Evolutionary conservation across 1,140 invertebrate genomes (phyloP), one percentile per base, ranked within the genome.

Genomic region (Aphaenogaster ashmeadi): DNA sequence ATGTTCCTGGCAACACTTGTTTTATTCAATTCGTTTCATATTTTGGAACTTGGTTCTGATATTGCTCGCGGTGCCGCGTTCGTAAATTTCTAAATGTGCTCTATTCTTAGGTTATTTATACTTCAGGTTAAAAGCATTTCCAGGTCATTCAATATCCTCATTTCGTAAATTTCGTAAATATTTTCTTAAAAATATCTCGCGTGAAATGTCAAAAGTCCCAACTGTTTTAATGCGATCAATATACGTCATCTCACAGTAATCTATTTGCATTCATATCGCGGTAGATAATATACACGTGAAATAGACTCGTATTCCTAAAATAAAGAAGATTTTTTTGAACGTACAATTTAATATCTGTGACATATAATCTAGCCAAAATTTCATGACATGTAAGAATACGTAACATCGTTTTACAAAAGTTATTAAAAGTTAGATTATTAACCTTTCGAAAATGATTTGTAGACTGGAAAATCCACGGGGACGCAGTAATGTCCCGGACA

Each of bases 21-120:
- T 90, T 84, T 74, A 86, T 90, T 67, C 60, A 54, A 36, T 74
- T 86, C 21, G 27, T 60, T 71, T 77, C 50, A 54, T 87, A 87
- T 79, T 84, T 75, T 15, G 27, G 3, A 41, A 58, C 3, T 33
- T 58, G 15, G 9, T 13, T 7, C 6, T 9, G 15, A 4, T 44
- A n/a, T 41, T 18, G 13, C 18, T 13, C 8, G 9, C n/a, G 11
- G 6, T 8, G 44, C 7, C n/a, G 0, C 38, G 9, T 56, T 72
- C 8, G 11, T 41, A 62, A 74, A 47, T 36, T 44, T 44, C 54
- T 52, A 58, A 71, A 54, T 21, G 38, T n/a, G 15, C 13, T 3
- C 58, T 33, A 15, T 21, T 5, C 64, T 21, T 66, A n/a, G n/a
- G 3, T 41, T 66, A 66, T 66, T 66, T 21, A 41, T 4, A 11